These are phyloP conservation scores for Drosophila subsilvestris DNA, from an alignment of 2,888 invertebrate genomes.

Conservation along the genomic window DNA sequence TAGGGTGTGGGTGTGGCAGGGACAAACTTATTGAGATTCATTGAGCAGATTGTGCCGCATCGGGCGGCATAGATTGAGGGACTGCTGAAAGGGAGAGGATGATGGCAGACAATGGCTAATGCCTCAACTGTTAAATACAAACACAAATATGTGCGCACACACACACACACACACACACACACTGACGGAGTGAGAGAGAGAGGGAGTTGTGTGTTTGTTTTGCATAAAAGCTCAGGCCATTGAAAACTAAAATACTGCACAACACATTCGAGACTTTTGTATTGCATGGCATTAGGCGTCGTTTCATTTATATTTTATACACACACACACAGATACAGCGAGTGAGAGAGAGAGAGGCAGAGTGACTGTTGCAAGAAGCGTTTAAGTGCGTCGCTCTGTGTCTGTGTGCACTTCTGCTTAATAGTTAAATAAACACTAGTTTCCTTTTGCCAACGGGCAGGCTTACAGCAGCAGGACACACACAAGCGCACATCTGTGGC, in stretches of 20 bases:
- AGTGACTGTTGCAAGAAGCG: slow-evolving; percentile 15
- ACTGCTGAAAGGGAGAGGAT: neutral
- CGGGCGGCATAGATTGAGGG: slow-evolving; percentile 14
- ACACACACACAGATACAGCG: slow-evolving; percentile 47
- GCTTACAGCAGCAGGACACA: slow-evolving; percentile 29
- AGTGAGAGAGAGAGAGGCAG: neutral
- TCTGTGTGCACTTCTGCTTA: slow-evolving; percentile 71
- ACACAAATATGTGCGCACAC: slow-evolving; percentile 52
- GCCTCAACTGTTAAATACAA: slow-evolving; percentile 74
- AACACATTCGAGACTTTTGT: slow-evolving; percentile 72
- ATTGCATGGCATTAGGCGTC: slow-evolving; percentile 72
- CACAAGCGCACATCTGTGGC: neutral
- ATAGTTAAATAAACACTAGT: slow-evolving; percentile 76
- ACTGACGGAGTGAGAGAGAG: slow-evolving; percentile 19
- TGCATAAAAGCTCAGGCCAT: slow-evolving; percentile 77
- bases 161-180: slow-evolving; percentile 44
- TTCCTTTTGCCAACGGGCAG: slow-evolving; percentile 57
- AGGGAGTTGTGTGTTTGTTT: slow-evolving; percentile 61
- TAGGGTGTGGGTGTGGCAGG: slow-evolving; percentile 24
- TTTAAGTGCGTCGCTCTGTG: slow-evolving; percentile 37
- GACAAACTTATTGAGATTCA: slow-evolving; percentile 76
- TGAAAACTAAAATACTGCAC: slow-evolving; percentile 80
- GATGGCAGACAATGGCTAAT: slow-evolving; percentile 72
- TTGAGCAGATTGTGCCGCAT: slow-evolving; percentile 72
- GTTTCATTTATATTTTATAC: slow-evolving; percentile 77